Base-by-base conservation (phyloP, 2,797 vertebrate genomes). In the Todus mexicanus region DNA sequence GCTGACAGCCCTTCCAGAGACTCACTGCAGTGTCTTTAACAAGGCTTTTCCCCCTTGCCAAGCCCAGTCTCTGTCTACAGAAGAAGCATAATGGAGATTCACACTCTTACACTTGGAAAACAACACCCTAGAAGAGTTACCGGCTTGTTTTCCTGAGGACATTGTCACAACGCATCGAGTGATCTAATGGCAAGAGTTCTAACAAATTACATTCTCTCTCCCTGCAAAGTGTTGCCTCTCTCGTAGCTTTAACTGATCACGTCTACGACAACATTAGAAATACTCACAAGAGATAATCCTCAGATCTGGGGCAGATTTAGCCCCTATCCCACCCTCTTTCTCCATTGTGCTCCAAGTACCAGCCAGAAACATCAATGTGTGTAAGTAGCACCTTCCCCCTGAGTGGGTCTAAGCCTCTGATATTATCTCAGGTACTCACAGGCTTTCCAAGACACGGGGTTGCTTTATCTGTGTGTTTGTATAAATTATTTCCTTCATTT, bases 401-500 rank as follows among this genome's bases (percentile, higher is more conserved):
- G 56, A 64, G 29, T 1, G 21, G 4, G 11, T 82, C 73, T 86
- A 68, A 75, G 22, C 23, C 61, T 48, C 11, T 56, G 33, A 45
- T 71, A 42, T 40, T 72, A 16, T 53, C 43, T 57, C 57, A 42
- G 38, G 11, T 84, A 76, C 53, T 77, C 48, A 70, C 6, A 77
- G 33, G 40, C 23, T 74, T 89, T 76, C 43, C 69, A 72, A 92
- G 27, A 74, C 59, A 56, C 17, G 35, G 38, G 10, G 40, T 80
- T 85, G 40, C 60, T 68, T 87, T 92, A 68, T 83, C 9, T 50
- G 9, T 77, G 38, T 70, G 26, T 40, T 61, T 94, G 94, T 60
- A n/a, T 68, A 85, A 90, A 79, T 66, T 59, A 84, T 86, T 92
- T 91, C 60, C 59, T 92, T 88, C 50, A 80, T 87, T 92, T 93